Evolutionary conservation across 2,797 vertebrate genomes (phyloP).

Genomic region (Cephalopachus bancanus): DNA sequence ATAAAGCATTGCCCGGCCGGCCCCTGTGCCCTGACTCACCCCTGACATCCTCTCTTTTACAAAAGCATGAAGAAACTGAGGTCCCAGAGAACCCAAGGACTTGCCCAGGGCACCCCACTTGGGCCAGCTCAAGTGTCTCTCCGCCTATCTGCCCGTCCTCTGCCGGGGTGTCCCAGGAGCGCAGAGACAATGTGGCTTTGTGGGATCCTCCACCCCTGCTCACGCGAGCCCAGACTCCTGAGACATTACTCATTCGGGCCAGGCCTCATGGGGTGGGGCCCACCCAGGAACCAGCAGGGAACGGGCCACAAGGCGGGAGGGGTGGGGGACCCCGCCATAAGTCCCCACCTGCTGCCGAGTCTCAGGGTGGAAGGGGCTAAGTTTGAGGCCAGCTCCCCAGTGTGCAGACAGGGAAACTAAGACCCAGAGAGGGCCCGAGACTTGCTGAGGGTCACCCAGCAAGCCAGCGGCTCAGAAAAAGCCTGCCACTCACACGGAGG

Average conservation of each 20-base stretch:
- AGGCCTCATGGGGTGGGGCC: conserved; percentile 64
- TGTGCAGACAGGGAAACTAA: not conserved
- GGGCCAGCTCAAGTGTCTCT: not conserved
- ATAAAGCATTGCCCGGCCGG: not conserved
- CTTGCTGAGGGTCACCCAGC: not conserved
- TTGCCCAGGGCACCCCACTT: not conserved
- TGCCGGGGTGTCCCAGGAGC: not conserved
- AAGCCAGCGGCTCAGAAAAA: not conserved
- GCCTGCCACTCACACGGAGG: not conserved
- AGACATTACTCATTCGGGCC: conserved; percentile 80
- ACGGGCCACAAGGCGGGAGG: not conserved
- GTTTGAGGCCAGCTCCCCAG: not conserved
- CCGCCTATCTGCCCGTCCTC: not conserved
- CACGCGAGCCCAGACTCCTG: not conserved
- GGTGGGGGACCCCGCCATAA: not conserved
- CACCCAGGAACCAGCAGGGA: conserved; percentile 36
- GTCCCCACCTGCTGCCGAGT: conserved; percentile 15
- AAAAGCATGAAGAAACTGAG: not conserved
- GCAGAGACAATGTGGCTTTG: conserved; percentile 75
- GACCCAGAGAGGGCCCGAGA: conserved; percentile 24
- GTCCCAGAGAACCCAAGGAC: not conserved
- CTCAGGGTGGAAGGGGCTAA: not conserved
- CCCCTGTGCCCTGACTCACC: not conserved
- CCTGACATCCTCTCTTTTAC: not conserved
- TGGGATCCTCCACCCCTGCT: conserved; percentile 58